Evolutionary conservation across 2,113 vertebrate species (phyloP).

Genomic region (Stomatorhinus ivindoensis): DNA sequence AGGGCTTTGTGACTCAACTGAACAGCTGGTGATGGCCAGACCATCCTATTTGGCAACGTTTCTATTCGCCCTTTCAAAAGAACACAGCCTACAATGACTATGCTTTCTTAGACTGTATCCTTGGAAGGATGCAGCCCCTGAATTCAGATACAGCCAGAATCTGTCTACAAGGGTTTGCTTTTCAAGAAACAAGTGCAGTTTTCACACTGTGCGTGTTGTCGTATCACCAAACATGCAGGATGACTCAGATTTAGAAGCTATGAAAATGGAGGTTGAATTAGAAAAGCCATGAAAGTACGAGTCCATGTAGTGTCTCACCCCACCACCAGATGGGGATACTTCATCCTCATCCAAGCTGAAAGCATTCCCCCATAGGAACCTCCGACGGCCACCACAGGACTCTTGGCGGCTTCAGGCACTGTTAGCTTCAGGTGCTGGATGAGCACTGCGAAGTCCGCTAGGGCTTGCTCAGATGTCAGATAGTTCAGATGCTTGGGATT

Average conservation of each 20-base stretch:
- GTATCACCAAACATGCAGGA: background rate
- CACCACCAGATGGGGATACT: slow-evolving; percentile 78
- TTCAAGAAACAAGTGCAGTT: background rate
- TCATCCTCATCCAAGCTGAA: slow-evolving; percentile 94
- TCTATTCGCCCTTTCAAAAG: background rate
- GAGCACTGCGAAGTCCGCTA: slow-evolving; percentile 85
- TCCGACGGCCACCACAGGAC: slow-evolving; percentile 83
- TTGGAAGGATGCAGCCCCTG: background rate
- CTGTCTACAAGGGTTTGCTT: background rate
- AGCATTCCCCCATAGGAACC: slow-evolving; percentile 95
- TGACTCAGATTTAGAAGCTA: background rate
- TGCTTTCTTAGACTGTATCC: background rate
- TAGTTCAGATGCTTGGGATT: slow-evolving; percentile 83
- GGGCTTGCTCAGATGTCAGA: slow-evolving; percentile 88
- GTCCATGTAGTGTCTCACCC: slow-evolving; percentile 63
- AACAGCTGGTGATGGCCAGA: background rate
- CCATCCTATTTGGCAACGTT: background rate
- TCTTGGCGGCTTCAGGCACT: slow-evolving; percentile 57
- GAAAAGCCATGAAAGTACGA: background rate
- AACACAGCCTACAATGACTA: background rate
- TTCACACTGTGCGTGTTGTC: background rate
- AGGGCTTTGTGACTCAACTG: background rate
- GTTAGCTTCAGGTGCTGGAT: slow-evolving; percentile 65
- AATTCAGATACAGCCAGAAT: background rate
- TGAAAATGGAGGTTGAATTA: background rate